Evolutionary conservation across 2,888 invertebrate species (phyloP).

Genomic region (Rhogogaster chlorosoma): DNA sequence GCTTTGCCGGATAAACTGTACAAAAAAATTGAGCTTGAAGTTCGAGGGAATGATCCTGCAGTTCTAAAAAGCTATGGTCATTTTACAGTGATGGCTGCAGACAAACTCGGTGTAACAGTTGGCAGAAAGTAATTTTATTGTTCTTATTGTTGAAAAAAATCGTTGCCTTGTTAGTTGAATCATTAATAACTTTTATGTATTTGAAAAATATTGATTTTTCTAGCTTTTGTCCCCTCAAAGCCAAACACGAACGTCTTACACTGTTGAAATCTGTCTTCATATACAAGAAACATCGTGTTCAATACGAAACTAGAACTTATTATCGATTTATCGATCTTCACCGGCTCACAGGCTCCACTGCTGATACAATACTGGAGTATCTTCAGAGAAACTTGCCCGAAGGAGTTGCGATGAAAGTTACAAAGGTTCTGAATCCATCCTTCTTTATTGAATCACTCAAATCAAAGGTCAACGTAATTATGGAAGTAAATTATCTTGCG

Average conservation of each 20-base stretch:
- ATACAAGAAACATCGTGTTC: slow-evolving; percentile 95
- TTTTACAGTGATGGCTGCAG: slow-evolving; percentile 90
- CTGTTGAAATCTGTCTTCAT: slow-evolving; percentile 93
- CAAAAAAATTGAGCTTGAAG: slow-evolving; percentile 90
- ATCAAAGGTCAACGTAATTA: slow-evolving; percentile 34
- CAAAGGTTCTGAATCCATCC: slow-evolving; percentile 80
- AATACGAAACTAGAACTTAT: slow-evolving; percentile 97
- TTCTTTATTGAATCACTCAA: slow-evolving; percentile 23
- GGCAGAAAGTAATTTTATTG: slow-evolving; percentile 79
- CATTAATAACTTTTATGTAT: slow-evolving; percentile 23
- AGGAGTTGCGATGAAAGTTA: slow-evolving; percentile 96
- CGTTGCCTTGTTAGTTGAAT: slow-evolving; percentile 35
- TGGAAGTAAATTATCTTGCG: not conserved
- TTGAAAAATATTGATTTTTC: slow-evolving; percentile 67
- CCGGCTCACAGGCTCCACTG: slow-evolving; percentile 95
- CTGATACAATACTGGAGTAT: slow-evolving; percentile 97
- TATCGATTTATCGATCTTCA: slow-evolving; percentile 91
- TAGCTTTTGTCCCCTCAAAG: slow-evolving; percentile 88
- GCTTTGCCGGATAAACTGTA: slow-evolving; percentile 86
- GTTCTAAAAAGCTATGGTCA: slow-evolving; percentile 93
- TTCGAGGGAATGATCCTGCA: slow-evolving; percentile 92
- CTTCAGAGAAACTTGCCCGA: slow-evolving; percentile 98
- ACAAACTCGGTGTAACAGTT: slow-evolving; percentile 88
- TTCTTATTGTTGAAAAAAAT: slow-evolving; percentile 18
- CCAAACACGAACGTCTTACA: slow-evolving; percentile 88